These are phyloP conservation scores for Celastrina argiolus DNA, from an alignment of 2,888 invertebrate genomes.

Conservation along the genomic window DNA sequence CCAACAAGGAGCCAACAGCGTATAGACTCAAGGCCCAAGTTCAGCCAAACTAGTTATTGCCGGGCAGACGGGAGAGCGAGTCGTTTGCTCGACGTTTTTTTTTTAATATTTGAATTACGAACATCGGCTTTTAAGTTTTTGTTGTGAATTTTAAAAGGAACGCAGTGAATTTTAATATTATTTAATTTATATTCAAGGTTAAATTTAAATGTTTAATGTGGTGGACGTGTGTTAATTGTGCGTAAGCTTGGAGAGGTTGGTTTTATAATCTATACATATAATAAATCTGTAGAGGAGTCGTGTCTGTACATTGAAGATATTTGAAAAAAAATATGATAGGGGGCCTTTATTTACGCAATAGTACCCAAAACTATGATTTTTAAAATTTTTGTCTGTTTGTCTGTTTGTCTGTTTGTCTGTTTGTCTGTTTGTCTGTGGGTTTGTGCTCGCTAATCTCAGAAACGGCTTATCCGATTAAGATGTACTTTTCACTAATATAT, in stretches of 20 bases:
- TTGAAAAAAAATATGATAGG: too few relatives aligned
- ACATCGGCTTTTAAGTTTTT: conserved; percentile 1
- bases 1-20: conserved; percentile 18
- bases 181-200: not conserved
- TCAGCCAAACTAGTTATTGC: conserved; percentile 45
- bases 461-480: too few relatives aligned
- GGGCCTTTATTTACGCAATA: too few relatives aligned
- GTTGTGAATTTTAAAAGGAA: not conserved
- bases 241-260: conserved; percentile 9
- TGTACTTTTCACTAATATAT: too few relatives aligned
- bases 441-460: too few relatives aligned
- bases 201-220: not conserved
- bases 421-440: too few relatives aligned
- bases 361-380: too few relatives aligned
- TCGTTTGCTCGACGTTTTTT: conserved; percentile 21
- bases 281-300: too few relatives aligned
- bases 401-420: too few relatives aligned
- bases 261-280: too few relatives aligned
- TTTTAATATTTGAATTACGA: conserved; percentile 8
- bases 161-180: not conserved
- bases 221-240: not conserved
- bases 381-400: too few relatives aligned
- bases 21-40: conserved; percentile 28
- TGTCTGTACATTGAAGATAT: too few relatives aligned
- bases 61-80: conserved; percentile 41